Conservation (phyloP, 2,113 vertebrate species). For the Corythoichthys intestinalis region DNA sequence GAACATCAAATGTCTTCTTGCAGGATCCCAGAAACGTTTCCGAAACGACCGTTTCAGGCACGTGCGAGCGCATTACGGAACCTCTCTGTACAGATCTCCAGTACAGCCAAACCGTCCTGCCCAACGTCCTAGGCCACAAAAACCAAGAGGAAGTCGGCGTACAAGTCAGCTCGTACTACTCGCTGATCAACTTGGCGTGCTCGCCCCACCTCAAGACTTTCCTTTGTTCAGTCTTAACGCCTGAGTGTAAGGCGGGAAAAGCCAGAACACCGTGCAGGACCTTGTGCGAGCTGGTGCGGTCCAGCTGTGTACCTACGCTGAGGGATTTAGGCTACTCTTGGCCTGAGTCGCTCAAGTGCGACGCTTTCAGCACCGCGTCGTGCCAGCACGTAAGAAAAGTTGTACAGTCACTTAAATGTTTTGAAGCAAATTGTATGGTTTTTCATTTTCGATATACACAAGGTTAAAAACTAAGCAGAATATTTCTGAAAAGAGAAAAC, state of each 20-base stretch:
- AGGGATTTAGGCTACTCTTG: constrained; percentile 78
- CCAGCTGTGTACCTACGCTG: constrained; percentile 81
- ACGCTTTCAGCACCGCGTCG: constrained; percentile 65
- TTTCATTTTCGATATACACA: too few species aligned
- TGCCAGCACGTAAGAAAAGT: constrained; percentile 45
- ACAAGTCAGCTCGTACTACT: constrained; percentile 69
- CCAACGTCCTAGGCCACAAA: constrained; percentile 76
- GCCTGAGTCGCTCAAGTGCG: constrained; percentile 78
- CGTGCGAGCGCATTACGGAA: constrained; percentile 78
- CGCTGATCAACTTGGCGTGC: constrained; percentile 76
- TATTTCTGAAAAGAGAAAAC: too few species aligned
- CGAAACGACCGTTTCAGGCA: constrained; percentile 28
- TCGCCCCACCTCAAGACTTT: constrained; percentile 81
- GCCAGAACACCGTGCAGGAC: constrained; percentile 78
- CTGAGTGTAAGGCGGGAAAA: constrained; percentile 80
- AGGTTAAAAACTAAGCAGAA: too few species aligned
- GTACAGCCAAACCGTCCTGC: constrained; percentile 82
- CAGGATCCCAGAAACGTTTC: background rate
- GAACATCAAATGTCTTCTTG: background rate
- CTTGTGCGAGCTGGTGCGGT: constrained; percentile 79
- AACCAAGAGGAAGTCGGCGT: constrained; percentile 74
- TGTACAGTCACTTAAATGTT: background rate
- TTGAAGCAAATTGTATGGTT: too few species aligned
- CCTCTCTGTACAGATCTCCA: constrained; percentile 78
- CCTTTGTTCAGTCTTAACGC: constrained; percentile 82